Base-by-base conservation (phyloP, 2,113 vertebrate genomes). In the Myotis lucifugus region DNA sequence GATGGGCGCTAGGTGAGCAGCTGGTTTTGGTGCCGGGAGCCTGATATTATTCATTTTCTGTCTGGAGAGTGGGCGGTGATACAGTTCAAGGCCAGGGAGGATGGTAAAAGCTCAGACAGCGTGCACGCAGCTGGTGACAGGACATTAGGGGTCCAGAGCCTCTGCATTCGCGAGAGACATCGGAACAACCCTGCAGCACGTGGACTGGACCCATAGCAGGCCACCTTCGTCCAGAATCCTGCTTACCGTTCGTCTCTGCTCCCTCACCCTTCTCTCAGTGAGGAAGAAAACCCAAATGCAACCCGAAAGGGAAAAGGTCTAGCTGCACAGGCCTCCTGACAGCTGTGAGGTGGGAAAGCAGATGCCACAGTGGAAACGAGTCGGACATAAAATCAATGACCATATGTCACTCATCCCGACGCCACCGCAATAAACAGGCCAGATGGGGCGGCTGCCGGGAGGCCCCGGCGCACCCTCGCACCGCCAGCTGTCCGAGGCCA, bases 331-430 rank as follows among this genome's bases (percentile, higher is more conserved):
- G n/a, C 54, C 92, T 61, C 76, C 82, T 27, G 69, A 50, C 76
- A 50, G 12, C 61, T 1, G 8, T 8, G 70, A 56, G 56, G 14
- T 8, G 32, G n/a, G 84, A 74, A 25, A 85, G 17, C 96, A 82
- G 52, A 72, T 18, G 50, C 70, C 87, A 12, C 10, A 8, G 9
- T 10, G 56, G 46, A 21, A 9, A 18, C 3, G 37, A 50, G 23
- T 4, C 0, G 15, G 48, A 37, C 81, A 5, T 14, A 54, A 66
- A 61, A 64, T 64, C 46, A 2, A n/a, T 23, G 67, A 27, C 32
- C 19, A 19, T 40, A 5, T 70, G 73, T 69, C 34, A 0, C 42
- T 48, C 61, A 3, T 3, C 3, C 52, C 52, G 77, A 42, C 0
- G 8, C 64, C 64, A 10, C 76, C 78, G 86, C 83, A 0, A 1